A percentile compares a stretch with the other conserved stretches of the same genome.
phyloP scores from a whole-genome alignment of 2,113 vertebrate species.

The Chamaetylas fuelleborni region DNA sequence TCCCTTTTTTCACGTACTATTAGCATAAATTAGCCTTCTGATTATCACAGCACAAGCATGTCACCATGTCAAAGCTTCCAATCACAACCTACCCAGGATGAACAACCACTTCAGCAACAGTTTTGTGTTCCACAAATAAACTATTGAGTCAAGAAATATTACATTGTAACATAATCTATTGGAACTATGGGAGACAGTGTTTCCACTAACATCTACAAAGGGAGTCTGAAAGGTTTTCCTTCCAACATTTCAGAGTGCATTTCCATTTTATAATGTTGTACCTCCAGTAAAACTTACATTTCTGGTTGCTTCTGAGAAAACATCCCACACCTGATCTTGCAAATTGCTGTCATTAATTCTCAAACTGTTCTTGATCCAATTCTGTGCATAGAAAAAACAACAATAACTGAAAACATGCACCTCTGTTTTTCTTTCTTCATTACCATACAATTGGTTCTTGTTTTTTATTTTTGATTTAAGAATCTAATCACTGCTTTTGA shows the following conservation, averaged over 20 bases:
- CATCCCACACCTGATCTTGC: conserved; percentile 89
- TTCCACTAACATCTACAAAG: neutral
- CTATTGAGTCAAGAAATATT: neutral
- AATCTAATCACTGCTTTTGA: neutral
- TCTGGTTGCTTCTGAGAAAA: conserved; percentile 80
- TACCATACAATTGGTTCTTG: neutral
- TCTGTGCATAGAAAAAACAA: conserved; percentile 69
- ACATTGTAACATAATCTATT: neutral
- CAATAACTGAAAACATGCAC: neutral
- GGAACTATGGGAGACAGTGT: neutral
- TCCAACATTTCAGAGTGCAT: neutral
- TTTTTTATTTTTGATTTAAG: neutral
- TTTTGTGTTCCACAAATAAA: neutral
- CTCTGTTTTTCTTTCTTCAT: neutral
- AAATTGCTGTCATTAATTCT: conserved; percentile 77
- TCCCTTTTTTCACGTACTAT: neutral
- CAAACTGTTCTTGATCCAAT: conserved; percentile 96
- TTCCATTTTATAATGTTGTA: neutral
- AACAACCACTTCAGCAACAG: neutral
- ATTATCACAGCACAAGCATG: neutral
- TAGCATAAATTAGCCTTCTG: neutral
- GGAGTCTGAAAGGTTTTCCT: neutral
- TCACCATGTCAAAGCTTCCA: neutral
- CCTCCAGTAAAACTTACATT: conserved; percentile 73
- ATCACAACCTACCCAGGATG: neutral